Base-by-base conservation (phyloP, 2,797 vertebrate genomes). In the Arremon brunneinucha region DNA sequence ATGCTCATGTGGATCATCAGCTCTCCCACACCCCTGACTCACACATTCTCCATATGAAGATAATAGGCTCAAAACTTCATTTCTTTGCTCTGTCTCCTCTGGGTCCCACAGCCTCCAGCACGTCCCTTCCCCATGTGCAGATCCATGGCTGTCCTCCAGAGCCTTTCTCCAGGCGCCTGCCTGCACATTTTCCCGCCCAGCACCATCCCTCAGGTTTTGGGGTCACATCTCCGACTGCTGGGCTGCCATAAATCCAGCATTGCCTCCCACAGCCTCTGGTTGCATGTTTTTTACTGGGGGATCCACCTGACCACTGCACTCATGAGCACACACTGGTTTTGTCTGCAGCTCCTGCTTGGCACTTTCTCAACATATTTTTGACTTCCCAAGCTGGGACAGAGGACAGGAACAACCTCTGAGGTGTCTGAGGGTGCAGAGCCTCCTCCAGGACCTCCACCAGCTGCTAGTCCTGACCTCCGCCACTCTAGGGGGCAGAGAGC, bases 151-250 rank as follows among this genome's bases (percentile, higher is more conserved):
- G 32, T 50, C 44, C 26, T 88, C 64, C 83, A 88, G 47, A 90
- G 27, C 39, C 39, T 65, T 82, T 24, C 56, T 65, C 1, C 2
- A 74, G 64, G n/a, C 0, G 1, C 35, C 32, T 78, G 62, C 27
- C 44, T 24, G 41, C 0, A 0, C 5, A 1, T 34, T 60, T 56
- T 18, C 55, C 16, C 0, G 0, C 6, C 0, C 24, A 75, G 43
- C 35, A 35, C 2, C 1, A 1, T 27, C 41, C 59, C 35, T 43
- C 9, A 8, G 18, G 18, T 49, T 85, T 28, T 47, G 32, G 39
- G 59, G 41, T 13, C 22, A 24, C 49, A 55, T 32, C 13, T 83
- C 28, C 53, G 32, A 12, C 34, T 64, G n/a, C 43, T 15, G 8
- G 47, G 52, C 52, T 83, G 44, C 56, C 8, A 2, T 28, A 77